A percentile compares a stretch with the other conserved stretches of the same genome.
Evolutionary conservation across 2,888 invertebrate species (phyloP).

Genomic region (Ferdinandea cuprea): DNA sequence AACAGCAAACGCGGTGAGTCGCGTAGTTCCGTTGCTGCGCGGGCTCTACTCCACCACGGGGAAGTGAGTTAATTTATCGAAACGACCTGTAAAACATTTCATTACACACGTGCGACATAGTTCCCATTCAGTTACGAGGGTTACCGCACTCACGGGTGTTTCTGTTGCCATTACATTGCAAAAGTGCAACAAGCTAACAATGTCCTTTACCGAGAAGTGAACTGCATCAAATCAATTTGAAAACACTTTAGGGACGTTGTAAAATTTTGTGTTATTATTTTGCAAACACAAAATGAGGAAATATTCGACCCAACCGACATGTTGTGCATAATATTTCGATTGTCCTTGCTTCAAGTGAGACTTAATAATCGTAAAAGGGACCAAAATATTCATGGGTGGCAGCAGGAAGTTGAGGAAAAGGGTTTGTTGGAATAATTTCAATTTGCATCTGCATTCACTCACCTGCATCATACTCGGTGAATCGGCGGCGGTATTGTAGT

Average conservation of each 20-base stretch:
- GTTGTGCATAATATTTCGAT: constrained; percentile 8
- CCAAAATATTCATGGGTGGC: constrained; percentile 3
- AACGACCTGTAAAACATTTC: constrained; percentile 53
- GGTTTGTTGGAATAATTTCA: constrained; percentile 26
- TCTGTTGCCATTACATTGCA: neutral
- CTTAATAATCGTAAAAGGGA: constrained; percentile 22
- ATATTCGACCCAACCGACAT: neutral
- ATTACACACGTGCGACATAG: constrained; percentile 32
- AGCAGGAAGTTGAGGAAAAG: too few relatives aligned
- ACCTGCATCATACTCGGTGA: constrained; percentile 80
- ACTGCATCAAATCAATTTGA: constrained; percentile 28
- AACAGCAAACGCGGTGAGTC: constrained; percentile 4
- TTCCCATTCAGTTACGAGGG: constrained; percentile 29
- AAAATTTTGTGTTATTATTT: neutral
- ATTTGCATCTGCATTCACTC: constrained; percentile 74
- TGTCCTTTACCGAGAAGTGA: constrained; percentile 14
- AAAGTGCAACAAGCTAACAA: constrained; percentile 4
- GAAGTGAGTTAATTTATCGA: constrained; percentile 59
- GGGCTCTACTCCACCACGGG: constrained; percentile 31
- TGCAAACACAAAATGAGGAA: constrained; percentile 23
- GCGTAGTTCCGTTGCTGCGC: constrained; percentile 2
- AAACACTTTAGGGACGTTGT: constrained; percentile 24
- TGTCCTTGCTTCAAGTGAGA: neutral
- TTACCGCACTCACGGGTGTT: too few relatives aligned
- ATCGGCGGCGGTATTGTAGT: constrained; percentile 79